Percentiles rank a stretch among this genome's conserved stretches.
Conservation (phyloP, 2,113 vertebrate genomes). For the Deroptyus accipitrinus region DNA sequence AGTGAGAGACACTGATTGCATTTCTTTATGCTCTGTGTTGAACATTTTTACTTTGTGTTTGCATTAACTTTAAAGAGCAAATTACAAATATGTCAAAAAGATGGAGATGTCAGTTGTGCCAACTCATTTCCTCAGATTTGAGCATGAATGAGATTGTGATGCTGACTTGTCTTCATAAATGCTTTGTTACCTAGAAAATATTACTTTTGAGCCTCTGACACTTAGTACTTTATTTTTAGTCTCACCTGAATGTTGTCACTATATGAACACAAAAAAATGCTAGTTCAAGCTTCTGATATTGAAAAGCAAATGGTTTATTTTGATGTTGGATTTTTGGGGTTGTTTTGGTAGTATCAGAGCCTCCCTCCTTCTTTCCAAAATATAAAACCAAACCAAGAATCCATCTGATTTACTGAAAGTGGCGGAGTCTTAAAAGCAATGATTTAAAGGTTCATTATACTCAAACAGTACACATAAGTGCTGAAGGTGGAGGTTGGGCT, state of each 20-base stretch:
- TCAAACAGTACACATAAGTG: not conserved
- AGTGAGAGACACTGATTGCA: not conserved
- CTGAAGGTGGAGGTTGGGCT: not conserved
- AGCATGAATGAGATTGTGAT: constrained; percentile 12
- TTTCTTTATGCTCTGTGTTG: not conserved
- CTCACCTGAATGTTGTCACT: not conserved
- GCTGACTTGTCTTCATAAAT: not conserved
- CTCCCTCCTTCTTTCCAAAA: not conserved
- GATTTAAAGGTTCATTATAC: not conserved
- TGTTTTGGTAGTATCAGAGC: not conserved
- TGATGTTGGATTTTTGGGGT: not conserved
- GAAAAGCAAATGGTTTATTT: not conserved
- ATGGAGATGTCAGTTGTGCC: not conserved
- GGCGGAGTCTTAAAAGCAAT: not conserved
- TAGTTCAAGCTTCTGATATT: not conserved
- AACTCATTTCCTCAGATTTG: not conserved
- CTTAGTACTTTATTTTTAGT: not conserved
- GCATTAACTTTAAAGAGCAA: constrained; percentile 15
- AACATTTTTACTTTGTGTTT: constrained; percentile 28
- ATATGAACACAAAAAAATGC: constrained; percentile 2
- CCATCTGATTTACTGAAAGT: not conserved
- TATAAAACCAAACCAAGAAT: not conserved
- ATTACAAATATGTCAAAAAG: constrained; percentile 34
- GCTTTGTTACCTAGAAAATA: not conserved
- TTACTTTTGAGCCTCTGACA: not conserved